phyloP scores from a whole-genome alignment of 2,888 invertebrate genomes.

The Drosophila heteroneura region DNA sequence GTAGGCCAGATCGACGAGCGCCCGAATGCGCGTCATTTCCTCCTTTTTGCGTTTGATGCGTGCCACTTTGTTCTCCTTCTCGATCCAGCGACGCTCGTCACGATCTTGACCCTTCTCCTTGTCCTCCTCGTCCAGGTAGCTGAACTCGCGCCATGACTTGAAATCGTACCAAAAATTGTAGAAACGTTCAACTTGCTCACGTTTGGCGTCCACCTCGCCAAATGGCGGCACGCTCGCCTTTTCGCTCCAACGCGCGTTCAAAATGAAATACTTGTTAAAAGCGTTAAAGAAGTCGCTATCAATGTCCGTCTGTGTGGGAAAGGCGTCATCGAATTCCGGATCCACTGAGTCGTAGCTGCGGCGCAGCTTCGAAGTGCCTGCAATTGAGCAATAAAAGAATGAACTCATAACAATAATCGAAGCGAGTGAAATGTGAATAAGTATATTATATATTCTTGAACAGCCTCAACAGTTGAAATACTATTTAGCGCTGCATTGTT shows the following conservation, averaged over 20 bases:
- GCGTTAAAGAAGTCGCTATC: constrained; percentile 92
- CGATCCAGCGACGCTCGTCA: constrained; percentile 98
- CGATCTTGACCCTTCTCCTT: constrained; percentile 98
- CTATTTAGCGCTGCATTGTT: background rate
- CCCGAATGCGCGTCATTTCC: constrained; percentile 96
- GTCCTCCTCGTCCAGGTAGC: constrained; percentile 99
- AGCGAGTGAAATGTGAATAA: background rate
- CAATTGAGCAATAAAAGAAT: background rate
- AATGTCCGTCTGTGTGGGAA: constrained; percentile 91
- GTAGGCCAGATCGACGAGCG: constrained; percentile 97
- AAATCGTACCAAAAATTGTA: constrained; percentile 99
- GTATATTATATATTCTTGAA: background rate
- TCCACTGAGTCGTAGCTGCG: constrained; percentile 98
- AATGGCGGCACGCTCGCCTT: constrained; percentile 93
- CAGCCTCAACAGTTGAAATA: background rate
- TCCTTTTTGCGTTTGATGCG: constrained; percentile 97
- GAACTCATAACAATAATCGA: background rate
- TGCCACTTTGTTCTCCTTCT: constrained; percentile 98
- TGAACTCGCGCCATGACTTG: constrained; percentile 99
- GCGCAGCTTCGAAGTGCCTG: constrained; percentile 91
- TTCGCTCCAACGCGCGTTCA: constrained; percentile 96
- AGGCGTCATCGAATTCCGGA: constrained; percentile 94
- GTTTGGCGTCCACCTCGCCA: constrained; percentile 90
- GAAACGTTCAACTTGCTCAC: constrained; percentile 96
- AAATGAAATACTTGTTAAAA: constrained; percentile 89